Base-by-base conservation (phyloP, 2,888 invertebrate species). In the Cheiracanthium punctorium region DNA sequence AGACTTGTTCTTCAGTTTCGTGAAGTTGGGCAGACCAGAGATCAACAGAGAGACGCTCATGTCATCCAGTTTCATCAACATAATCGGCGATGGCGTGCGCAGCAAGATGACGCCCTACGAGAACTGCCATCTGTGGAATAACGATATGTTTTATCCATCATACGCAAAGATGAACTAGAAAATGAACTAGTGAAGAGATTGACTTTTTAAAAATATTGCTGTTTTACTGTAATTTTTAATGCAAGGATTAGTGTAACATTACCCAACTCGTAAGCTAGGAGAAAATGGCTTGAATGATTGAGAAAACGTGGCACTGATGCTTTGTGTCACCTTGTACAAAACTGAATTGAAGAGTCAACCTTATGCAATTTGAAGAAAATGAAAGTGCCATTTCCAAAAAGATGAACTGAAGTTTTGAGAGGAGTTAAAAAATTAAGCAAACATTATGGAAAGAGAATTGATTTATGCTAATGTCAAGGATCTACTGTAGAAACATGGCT, bases 1-100 rank as follows among this genome's bases (percentile, higher is more conserved):
- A 90, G 94, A 95, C 88, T 92, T 96, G 37, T 97, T 97, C 92
- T 96, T 96, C 91, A 94, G 95, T 90, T 97, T 94, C 90, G 95
- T 96, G 0, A 94, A 95, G 93, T 94, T 95, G 89, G 96, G 95
- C n/a, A 94, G 87, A 65, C 82, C 88, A 0, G 58, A 74, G 29
- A 70, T 82, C 20, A 30, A 67, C 8, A 69, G 80, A 5, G 79
- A 84, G 14, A 24, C 30, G 12, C 33, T 88, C 20, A 85, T 85
- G 80, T 29, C 75, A 24, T 69, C 80, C 17, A 41, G 43, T 32
- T 85, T 77, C 48, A 81, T 88, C 29, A 88, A 88, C 52, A 64
- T 88, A 8, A 80, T 88, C 20, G 88, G 88, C 0, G 74, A 81
- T 10, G 32, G 67, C 1, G 73, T 85, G 5, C 24, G 72, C 7